phyloP scores from a whole-genome alignment of 2,113 vertebrate genomes.

The Lamprologus speciosus region DNA sequence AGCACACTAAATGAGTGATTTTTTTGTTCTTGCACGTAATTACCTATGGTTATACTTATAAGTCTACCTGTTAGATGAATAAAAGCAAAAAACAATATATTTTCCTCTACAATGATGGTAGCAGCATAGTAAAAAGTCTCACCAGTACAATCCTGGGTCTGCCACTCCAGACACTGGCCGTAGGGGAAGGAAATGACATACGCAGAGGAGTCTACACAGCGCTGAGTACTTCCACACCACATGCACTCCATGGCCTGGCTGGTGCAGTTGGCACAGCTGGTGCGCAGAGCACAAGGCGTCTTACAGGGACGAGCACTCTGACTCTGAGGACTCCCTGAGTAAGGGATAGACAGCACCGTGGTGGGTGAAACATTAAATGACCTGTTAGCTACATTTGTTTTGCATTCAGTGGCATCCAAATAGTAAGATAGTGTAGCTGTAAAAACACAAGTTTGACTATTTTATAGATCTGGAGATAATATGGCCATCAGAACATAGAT shows the following conservation, averaged over 20 bases:
- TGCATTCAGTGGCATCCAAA: not conserved
- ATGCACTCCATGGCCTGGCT: slow-evolving; percentile 93
- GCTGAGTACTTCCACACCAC: slow-evolving; percentile 88
- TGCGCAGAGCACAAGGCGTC: slow-evolving; percentile 83
- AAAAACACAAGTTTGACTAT: not conserved
- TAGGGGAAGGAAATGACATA: slow-evolving; percentile 96
- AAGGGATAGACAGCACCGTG: fast-evolving
- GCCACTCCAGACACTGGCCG: slow-evolving; percentile 95
- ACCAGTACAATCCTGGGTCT: slow-evolving; percentile 88
- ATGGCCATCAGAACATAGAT: not conserved
- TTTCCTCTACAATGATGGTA: fast-evolving
- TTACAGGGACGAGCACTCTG: slow-evolving; percentile 84
- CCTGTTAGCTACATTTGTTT: fast-evolving
- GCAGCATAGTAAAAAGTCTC: slow-evolving; percentile 17
- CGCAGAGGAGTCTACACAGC: slow-evolving; percentile 91
- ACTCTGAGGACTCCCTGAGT: slow-evolving; percentile 78
- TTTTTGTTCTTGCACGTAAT: not conserved
- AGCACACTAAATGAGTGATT: not conserved
- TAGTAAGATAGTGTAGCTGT: not conserved
- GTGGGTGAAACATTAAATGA: fast-evolving
- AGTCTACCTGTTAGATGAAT: not conserved
- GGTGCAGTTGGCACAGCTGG: slow-evolving; percentile 85
- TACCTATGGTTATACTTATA: not conserved
- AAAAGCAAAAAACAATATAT: not conserved
- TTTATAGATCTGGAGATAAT: not conserved